phyloP scores from a whole-genome alignment of 2,113 vertebrate genomes.

The Ailuropoda melanoleuca region DNA sequence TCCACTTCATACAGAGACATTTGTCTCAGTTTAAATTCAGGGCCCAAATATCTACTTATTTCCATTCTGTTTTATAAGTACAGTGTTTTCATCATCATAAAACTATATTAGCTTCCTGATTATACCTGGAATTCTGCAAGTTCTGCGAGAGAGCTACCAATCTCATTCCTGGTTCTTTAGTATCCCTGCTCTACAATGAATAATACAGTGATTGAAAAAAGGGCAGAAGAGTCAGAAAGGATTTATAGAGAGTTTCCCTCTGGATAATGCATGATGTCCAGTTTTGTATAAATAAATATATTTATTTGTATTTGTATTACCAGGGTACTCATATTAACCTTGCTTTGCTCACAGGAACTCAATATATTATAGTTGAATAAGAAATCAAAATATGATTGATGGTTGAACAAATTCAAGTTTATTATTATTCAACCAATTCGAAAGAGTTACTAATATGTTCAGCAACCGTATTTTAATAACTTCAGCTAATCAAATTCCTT shows the following conservation, averaged over 20 bases:
- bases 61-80: conserved; percentile 60
- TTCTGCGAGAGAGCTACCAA: background rate
- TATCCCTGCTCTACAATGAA: background rate
- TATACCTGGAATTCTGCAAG: conserved; percentile 59
- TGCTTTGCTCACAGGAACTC: background rate
- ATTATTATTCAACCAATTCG: background rate
- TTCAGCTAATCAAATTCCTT: background rate
- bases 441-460: background rate
- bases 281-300: background rate
- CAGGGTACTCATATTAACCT: background rate
- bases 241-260: background rate
- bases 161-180: background rate
- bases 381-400: background rate
- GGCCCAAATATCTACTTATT: conserved; percentile 66
- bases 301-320: background rate
- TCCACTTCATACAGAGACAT: conserved; percentile 62
- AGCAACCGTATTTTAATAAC: background rate
- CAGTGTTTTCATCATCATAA: conserved; percentile 66
- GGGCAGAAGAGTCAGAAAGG: background rate
- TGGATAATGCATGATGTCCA: background rate
- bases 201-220: conserved; percentile 13
- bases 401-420: background rate
- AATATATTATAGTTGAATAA: background rate
- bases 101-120: conserved; percentile 52
- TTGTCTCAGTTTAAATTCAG: conserved; percentile 73